Evolutionary conservation across 2,888 invertebrate genomes (phyloP).

Genomic region (Stratiomys singularior): DNA sequence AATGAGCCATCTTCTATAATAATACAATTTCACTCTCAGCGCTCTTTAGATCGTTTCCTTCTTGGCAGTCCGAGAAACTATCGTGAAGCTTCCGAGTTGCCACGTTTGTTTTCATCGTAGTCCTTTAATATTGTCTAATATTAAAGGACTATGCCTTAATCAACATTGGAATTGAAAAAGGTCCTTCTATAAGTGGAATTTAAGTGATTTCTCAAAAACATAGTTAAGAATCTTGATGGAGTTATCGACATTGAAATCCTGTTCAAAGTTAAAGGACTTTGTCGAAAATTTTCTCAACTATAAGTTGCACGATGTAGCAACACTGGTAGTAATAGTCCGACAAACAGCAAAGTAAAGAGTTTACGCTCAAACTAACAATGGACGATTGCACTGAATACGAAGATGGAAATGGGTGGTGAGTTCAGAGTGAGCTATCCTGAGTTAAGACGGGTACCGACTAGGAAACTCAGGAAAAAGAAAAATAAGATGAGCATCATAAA

Average conservation of each 20-base stretch:
- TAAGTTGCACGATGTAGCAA: not conserved
- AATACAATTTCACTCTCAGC: constrained; percentile 52
- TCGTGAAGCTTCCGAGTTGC: not conserved
- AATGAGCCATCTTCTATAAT: constrained; percentile 39
- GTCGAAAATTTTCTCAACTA: not conserved
- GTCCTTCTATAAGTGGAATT: too few relatives aligned
- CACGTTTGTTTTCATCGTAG: not conserved
- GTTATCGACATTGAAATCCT: too few relatives aligned
- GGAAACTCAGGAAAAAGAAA: not conserved
- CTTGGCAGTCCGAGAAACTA: not conserved
- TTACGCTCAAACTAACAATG: constrained; percentile 41
- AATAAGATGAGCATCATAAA: constrained; percentile 43
- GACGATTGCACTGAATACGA: constrained; percentile 23
- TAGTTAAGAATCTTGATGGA: too few relatives aligned
- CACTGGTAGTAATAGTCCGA: not conserved
- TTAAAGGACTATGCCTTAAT: not conserved
- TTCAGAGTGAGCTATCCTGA: not conserved
- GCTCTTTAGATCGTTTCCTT: constrained; percentile 50
- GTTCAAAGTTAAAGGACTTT: too few relatives aligned
- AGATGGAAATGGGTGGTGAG: not conserved
- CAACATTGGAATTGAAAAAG: too few relatives aligned
- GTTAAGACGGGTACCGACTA: not conserved
- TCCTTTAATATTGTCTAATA: not conserved
- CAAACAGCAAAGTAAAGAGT: constrained; percentile 28
- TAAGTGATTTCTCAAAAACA: too few relatives aligned